Percentiles rank a stretch among this genome's conserved stretches.
Evolutionary conservation across 1,140 invertebrate genomes (phyloP).

Genomic region (Brachionus rotundiformis): DNA sequence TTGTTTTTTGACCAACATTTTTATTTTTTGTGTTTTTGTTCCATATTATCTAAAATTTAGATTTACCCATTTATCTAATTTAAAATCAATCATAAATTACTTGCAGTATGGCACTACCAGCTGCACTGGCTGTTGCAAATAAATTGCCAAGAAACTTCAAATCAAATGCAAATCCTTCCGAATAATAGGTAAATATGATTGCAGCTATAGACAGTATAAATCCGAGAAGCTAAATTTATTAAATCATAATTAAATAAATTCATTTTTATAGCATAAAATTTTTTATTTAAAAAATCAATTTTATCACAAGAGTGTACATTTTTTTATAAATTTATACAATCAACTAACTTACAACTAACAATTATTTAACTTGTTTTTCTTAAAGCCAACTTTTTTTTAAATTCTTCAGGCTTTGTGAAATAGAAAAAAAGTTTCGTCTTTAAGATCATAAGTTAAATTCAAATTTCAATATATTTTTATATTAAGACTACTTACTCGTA

Average conservation of each 20-base stretch:
- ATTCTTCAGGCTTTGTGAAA: no score
- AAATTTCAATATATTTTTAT: no score
- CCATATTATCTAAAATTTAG: constrained; percentile 12
- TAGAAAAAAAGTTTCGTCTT: no score
- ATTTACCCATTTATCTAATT: not conserved
- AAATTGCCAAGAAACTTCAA: constrained; percentile 29
- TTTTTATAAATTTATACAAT: no score
- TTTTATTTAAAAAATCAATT: not conserved
- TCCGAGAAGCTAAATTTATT: constrained; percentile 19
- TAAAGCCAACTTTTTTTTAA: no score
- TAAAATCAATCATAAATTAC: not conserved
- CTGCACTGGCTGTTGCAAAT: constrained; percentile 39
- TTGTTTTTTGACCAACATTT: not conserved
- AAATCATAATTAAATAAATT: not conserved
- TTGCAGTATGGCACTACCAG: constrained; percentile 40
- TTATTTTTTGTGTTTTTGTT: constrained; percentile 37
- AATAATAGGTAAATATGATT: constrained; percentile 51
- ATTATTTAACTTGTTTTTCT: no score
- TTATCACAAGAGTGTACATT: no score
- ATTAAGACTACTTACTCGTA: not conserved
- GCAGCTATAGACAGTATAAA: constrained; percentile 38
- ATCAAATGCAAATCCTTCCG: constrained; percentile 46
- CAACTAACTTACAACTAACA: no score
- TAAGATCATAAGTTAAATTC: no score
- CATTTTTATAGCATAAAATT: no score